phyloP scores from a whole-genome alignment of 2,888 invertebrate species.

The Diadromus collaris region DNA sequence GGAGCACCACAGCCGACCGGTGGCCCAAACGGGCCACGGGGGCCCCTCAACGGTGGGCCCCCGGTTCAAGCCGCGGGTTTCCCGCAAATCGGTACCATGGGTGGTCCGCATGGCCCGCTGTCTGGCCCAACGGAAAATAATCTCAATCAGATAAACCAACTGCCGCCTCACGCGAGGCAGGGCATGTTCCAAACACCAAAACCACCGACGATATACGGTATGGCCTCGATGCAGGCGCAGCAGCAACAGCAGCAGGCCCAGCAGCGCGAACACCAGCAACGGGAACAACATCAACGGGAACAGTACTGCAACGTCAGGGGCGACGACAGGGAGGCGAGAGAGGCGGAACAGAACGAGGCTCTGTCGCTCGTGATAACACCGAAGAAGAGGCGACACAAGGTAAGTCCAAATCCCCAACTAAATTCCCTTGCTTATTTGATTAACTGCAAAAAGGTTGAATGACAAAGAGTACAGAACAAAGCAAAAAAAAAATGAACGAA shows the following conservation, averaged over 20 bases:
- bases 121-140: conserved; percentile 80
- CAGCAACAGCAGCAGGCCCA: conserved; percentile 82
- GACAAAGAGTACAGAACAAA: neutral
- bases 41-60: conserved; percentile 79
- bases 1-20: conserved; percentile 81
- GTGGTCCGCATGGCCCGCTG: conserved; percentile 75
- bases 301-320: conserved; percentile 76
- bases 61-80: conserved; percentile 81
- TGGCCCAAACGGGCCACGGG: conserved; percentile 79
- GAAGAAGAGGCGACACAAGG: conserved; percentile 98
- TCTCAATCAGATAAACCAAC: conserved; percentile 82
- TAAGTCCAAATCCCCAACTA: conserved; percentile 60
- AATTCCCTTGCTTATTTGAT: neutral
- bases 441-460: conserved; percentile 13
- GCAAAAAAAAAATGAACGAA: neutral
- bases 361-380: conserved; percentile 96
- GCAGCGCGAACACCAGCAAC: conserved; percentile 71
- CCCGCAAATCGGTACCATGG: conserved; percentile 82
- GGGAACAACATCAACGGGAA: conserved; percentile 76
- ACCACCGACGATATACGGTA: conserved; percentile 83
- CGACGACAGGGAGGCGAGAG: conserved; percentile 79
- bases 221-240: conserved; percentile 79
- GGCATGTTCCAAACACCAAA: conserved; percentile 93
- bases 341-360: conserved; percentile 96
- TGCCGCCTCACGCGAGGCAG: conserved; percentile 85